A percentile compares a stretch with the other conserved stretches of the same genome.
Evolutionary conservation across 2,797 vertebrate genomes (phyloP).

Genomic region (Arctocebus calabarensis): DNA sequence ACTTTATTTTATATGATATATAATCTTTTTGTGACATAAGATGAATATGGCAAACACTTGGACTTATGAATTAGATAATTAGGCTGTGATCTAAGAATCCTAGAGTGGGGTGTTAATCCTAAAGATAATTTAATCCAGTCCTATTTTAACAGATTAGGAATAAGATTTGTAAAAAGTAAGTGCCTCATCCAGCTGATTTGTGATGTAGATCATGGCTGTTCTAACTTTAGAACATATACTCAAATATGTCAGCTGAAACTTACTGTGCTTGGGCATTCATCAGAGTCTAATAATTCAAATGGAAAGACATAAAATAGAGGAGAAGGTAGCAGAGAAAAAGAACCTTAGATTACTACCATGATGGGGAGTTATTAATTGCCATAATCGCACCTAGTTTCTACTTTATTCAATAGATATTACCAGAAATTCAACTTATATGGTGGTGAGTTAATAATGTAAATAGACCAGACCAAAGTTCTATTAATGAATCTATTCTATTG

Average conservation of each 20-base stretch:
- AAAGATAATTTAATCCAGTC: not conserved
- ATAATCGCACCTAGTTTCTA: not conserved
- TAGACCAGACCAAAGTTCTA: not conserved
- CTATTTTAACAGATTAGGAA: slow-evolving; percentile 14
- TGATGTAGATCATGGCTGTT: not conserved
- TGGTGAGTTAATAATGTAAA: not conserved
- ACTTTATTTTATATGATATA: not conserved
- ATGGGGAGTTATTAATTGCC: not conserved
- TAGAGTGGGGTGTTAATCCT: not conserved
- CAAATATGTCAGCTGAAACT: slow-evolving; percentile 12
- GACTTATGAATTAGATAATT: not conserved
- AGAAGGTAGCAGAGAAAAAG: not conserved
- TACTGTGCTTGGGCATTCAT: slow-evolving; percentile 40
- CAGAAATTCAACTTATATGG: not conserved
- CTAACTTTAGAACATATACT: not conserved
- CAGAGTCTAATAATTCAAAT: slow-evolving; percentile 55
- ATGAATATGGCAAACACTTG: not conserved
- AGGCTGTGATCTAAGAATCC: not conserved
- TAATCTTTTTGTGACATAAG: not conserved
- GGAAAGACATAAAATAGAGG: slow-evolving; percentile 2
- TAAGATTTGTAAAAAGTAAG: slow-evolving; percentile 26
- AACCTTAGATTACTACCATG: not conserved
- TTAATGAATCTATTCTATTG: not conserved
- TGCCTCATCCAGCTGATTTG: slow-evolving; percentile 12
- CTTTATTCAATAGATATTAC: not conserved